Percentiles rank a stretch among this genome's conserved stretches.
These are phyloP conservation scores for Phenganax stokvisi DNA, from an alignment of 92 coral and sea anemone genomes.

Conservation along the genomic window DNA sequence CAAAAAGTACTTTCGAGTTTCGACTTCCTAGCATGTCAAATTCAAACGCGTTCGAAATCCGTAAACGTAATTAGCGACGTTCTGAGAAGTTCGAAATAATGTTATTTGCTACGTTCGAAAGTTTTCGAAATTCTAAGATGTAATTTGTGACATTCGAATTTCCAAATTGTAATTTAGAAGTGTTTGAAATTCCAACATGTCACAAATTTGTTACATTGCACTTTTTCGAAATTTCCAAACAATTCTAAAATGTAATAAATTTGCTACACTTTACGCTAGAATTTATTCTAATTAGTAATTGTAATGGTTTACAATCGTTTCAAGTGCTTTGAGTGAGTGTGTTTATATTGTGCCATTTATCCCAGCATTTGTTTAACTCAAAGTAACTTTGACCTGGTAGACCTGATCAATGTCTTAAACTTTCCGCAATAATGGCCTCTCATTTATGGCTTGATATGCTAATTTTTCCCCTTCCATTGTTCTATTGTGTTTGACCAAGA, in stretches of 20 bases:
- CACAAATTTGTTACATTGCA: neutral
- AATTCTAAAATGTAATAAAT: neutral
- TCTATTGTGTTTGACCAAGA: conserved; percentile 1
- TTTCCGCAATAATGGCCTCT: conserved; percentile 9
- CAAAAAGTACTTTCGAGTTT: neutral
- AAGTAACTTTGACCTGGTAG: neutral
- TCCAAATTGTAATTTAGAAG: neutral
- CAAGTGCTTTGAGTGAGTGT: neutral
- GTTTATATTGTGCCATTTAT: neutral
- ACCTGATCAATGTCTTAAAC: neutral
- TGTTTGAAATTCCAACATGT: neutral
- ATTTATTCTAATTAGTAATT: neutral
- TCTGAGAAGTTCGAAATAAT: too few relatives aligned
- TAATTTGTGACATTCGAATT: neutral
- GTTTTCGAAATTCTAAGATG: too few relatives aligned
- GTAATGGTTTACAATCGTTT: neutral
- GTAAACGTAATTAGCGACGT: too few relatives aligned
- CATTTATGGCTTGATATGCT: neutral
- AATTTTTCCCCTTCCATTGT: neutral
- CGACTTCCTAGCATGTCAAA: neutral
- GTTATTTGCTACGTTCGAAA: too few relatives aligned
- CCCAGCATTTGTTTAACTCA: neutral
- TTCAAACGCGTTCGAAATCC: too few relatives aligned
- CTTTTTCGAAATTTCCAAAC: neutral
- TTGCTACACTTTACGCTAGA: neutral